Conservation (phyloP, 2,113 vertebrate species). For the Chlorodrepanis virens region DNA sequence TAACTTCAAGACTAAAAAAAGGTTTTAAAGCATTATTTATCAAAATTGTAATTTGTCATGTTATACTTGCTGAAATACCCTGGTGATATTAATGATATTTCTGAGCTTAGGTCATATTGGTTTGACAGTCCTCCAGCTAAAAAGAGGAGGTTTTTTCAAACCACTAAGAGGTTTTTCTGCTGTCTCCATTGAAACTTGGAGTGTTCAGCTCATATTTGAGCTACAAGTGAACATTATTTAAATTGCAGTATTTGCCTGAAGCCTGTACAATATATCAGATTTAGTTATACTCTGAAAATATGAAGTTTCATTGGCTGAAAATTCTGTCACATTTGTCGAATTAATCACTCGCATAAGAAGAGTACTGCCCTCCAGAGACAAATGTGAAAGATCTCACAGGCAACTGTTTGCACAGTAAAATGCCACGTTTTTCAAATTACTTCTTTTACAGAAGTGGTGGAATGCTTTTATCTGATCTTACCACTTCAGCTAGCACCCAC, state of each 20-base stretch:
- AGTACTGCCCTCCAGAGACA: not conserved
- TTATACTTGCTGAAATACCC: not conserved
- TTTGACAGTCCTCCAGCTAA: not conserved
- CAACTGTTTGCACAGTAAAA: conserved; percentile 12
- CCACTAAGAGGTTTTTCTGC: not conserved
- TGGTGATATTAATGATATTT: not conserved
- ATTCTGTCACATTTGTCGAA: conserved; percentile 28
- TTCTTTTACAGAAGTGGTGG: not conserved
- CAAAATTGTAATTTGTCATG: not conserved
- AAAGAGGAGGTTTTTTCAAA: not conserved
- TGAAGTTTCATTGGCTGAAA: conserved; percentile 34
- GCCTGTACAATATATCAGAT: not conserved
- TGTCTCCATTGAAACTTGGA: not conserved
- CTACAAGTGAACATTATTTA: not conserved
- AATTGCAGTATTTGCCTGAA: conserved; percentile 21
- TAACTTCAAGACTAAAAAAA: not conserved
- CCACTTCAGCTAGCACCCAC: not conserved
- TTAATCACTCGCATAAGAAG: conserved; percentile 5
- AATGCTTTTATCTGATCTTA: not conserved
- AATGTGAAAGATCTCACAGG: not conserved
- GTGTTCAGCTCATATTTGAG: not conserved
- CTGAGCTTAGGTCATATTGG: not conserved
- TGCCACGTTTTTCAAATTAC: not conserved
- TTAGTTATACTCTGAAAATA: conserved; percentile 18
- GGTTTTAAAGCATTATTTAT: not conserved